Base-by-base conservation (phyloP, 2,113 vertebrate species). In the Athene noctua region DNA sequence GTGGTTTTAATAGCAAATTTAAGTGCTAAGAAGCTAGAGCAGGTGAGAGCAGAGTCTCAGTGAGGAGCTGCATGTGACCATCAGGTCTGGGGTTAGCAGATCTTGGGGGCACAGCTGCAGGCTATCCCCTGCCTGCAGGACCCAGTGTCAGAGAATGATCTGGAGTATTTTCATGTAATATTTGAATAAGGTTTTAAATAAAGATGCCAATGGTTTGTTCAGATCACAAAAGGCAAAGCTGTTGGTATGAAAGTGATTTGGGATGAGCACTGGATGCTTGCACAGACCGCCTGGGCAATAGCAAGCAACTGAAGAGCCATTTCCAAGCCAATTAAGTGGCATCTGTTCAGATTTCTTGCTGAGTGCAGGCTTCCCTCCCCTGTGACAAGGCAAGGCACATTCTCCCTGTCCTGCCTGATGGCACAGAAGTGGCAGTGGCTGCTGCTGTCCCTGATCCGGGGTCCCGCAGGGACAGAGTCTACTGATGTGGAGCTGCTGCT, bases 401-500 rank as follows among this genome's bases (percentile, higher is more conserved):
- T 93, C 70, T 90, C 80, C 51, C 67, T 65, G 67, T 85, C 83
- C 86, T 0, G 38, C 68, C 91, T 91, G 86, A 80, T 2, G 11
- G 72, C 77, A 61, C 80, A 86, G 78, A 95, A 84, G 91, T 44
- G 75, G 46, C 6, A 0, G 57, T 75, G 80, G 90, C 86, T 80
- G 75, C 78, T 74, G 80, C 78, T 86, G 71, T 66, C 74, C 61
- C 87, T 25, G 11, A 83, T 38, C 57, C 2, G 7, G 89, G 90
- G 80, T 86, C 93, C 82, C 15, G 10, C 49, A 36, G 73, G 79
- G 90, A 63, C 90, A 94, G 49, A 71, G n/a, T 26, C 91, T 83
- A 34, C 80, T 95, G 88, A 61, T 88, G 89, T 68, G 92, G 73
- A 96, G 85, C 71, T 81, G 84, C 90, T 75, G 29, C 87, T 91